phyloP scores from a whole-genome alignment of 2,888 invertebrate species.

The Sesia bembeciformis region DNA sequence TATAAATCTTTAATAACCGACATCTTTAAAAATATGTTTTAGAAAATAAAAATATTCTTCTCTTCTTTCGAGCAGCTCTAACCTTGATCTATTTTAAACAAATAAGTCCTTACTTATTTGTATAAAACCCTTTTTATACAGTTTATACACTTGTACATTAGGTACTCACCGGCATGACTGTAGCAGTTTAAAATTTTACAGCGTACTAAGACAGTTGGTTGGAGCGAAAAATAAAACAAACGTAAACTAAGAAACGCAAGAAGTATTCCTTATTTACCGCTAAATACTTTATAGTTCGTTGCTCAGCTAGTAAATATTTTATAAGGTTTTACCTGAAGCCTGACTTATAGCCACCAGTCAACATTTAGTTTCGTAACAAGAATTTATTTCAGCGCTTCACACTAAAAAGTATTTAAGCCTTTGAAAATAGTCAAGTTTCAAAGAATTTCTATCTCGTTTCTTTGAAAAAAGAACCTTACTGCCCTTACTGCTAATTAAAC shows the following conservation, averaged over 20 bases:
- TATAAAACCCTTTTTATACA: no score
- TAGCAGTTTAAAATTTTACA: no score
- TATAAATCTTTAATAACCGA: no score
- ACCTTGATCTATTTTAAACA: no score
- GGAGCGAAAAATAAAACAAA: slow-evolving; percentile 22
- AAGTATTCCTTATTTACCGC: slow-evolving; percentile 20
- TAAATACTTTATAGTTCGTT: slow-evolving; percentile 44
- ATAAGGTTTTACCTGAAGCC: slow-evolving; percentile 25
- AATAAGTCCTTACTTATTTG: no score
- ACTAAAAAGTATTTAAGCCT: slow-evolving; percentile 4
- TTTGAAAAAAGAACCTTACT: slow-evolving; percentile 30
- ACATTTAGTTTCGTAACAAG: slow-evolving; percentile 22
- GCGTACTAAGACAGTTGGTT: no score
- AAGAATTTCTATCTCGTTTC: slow-evolving; percentile 25
- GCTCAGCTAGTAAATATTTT: slow-evolving; percentile 42
- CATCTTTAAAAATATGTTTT: no score
- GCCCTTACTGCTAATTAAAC: slow-evolving; percentile 48
- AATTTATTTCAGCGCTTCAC: slow-evolving; percentile 26
- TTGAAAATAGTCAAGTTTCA: not conserved
- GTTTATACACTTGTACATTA: no score
- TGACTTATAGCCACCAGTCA: slow-evolving; percentile 12
- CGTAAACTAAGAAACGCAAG: slow-evolving; percentile 23
- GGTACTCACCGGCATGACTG: no score
- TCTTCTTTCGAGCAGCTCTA: no score
- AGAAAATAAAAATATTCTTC: no score